Conservation (phyloP, 2,888 invertebrate genomes). For the Agriopis aurantiaria region DNA sequence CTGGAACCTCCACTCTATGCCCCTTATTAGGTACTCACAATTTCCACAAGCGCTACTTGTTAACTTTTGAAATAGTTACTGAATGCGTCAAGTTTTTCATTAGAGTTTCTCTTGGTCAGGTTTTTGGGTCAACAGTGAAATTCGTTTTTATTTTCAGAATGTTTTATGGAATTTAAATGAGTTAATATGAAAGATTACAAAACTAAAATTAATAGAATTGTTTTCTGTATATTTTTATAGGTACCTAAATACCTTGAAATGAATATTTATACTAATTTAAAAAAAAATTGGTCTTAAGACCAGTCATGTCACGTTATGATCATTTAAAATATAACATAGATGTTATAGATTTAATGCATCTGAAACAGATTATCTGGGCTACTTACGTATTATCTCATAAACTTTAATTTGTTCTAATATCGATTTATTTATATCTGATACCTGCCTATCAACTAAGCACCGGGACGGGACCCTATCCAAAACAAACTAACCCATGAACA, state of each 20-base stretch:
- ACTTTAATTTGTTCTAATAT: neutral
- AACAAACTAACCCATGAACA: slow-evolving; percentile 63
- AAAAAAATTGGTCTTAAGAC: too few species aligned
- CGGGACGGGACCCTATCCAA: slow-evolving; percentile 56
- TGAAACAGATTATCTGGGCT: too few species aligned
- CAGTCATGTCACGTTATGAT: too few species aligned
- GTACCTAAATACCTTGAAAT: too few species aligned
- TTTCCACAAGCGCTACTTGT: slow-evolving; percentile 77
- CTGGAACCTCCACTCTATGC: slow-evolving; percentile 77
- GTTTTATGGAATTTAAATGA: neutral
- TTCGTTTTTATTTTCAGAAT: slow-evolving; percentile 1
- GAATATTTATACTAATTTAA: too few species aligned
- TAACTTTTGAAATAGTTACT: slow-evolving; percentile 73
- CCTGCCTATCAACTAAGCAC: slow-evolving; percentile 36
- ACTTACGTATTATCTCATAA: neutral
- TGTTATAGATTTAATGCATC: too few species aligned
- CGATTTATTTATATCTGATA: neutral
- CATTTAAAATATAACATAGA: too few species aligned
- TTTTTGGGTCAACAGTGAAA: slow-evolving; percentile 39
- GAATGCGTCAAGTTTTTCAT: slow-evolving; percentile 50
- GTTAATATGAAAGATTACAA: too few species aligned
- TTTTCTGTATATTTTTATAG: too few species aligned
- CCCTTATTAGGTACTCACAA: slow-evolving; percentile 84
- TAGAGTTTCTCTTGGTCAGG: slow-evolving; percentile 51
- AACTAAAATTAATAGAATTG: too few species aligned